Percentiles rank a stretch among this genome's conserved stretches.
phyloP scores from a whole-genome alignment of 1,140 invertebrate species.

The Drepana arcuata region DNA sequence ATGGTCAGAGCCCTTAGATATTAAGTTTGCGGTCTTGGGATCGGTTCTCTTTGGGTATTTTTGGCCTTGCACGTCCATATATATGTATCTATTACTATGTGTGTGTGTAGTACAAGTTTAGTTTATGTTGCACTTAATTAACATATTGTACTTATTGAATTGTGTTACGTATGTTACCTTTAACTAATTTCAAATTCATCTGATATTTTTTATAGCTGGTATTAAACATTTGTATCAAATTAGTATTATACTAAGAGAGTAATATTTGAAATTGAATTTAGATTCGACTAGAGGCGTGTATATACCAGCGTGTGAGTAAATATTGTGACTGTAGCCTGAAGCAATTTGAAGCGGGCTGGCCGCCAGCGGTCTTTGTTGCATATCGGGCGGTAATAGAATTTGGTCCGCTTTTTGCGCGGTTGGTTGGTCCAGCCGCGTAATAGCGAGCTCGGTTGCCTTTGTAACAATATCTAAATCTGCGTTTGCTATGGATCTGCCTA shows the following conservation, averaged over 20 bases:
- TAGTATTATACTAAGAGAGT: constrained; percentile 18
- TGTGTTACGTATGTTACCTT: too few species aligned
- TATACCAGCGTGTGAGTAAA: constrained; percentile 54
- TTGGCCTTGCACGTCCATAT: too few species aligned
- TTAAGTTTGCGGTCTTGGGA: too few species aligned
- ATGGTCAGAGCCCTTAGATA: too few species aligned
- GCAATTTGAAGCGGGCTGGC: constrained; percentile 63
- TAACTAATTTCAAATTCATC: too few species aligned
- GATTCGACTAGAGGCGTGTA: constrained; percentile 44
- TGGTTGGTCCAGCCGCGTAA: constrained; percentile 44
- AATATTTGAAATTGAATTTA: constrained; percentile 52
- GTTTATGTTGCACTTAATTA: too few species aligned
- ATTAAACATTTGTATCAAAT: too few species aligned
- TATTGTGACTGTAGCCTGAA: constrained; percentile 65
- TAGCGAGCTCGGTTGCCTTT: constrained; percentile 60
- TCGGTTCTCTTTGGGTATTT: too few species aligned
- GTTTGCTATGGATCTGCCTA: constrained; percentile 30
- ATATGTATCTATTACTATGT: too few species aligned
- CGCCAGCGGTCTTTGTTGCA: constrained; percentile 68
- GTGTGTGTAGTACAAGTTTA: too few species aligned
- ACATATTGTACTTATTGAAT: too few species aligned
- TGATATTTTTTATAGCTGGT: too few species aligned
- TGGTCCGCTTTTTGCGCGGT: constrained; percentile 66
- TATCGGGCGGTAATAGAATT: constrained; percentile 69
- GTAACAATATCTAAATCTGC: constrained; percentile 64